Percentiles rank a stretch among this genome's conserved stretches.
Evolutionary conservation across 2,797 vertebrate species (phyloP).

Genomic region (Lepilemur septentrionalis): DNA sequence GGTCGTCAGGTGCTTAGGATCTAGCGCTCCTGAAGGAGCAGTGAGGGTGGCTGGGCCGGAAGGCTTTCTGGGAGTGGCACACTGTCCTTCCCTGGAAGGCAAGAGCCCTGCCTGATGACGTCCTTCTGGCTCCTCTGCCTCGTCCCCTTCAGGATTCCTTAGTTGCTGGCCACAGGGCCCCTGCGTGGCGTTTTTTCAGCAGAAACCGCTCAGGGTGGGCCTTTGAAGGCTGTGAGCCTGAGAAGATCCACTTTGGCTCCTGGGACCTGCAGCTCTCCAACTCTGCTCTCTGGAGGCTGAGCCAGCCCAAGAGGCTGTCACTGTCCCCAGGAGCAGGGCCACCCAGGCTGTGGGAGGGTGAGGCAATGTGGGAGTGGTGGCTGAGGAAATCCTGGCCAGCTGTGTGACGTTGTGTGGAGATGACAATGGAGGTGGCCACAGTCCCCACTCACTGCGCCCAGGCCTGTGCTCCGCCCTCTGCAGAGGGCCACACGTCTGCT

Average conservation of each 20-base stretch:
- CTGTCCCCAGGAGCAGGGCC: not conserved
- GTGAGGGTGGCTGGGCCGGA: not conserved
- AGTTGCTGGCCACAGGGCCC: not conserved
- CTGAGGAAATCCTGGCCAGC: not conserved
- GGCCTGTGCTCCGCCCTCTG: not conserved
- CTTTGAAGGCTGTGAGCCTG: not conserved
- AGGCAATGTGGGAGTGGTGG: not conserved
- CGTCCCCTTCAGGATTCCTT: not conserved
- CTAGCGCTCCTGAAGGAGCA: not conserved
- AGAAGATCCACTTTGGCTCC: not conserved
- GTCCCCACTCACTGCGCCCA: not conserved
- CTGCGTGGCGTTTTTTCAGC: not conserved
- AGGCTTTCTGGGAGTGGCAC: not conserved
- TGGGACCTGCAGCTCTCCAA: not conserved
- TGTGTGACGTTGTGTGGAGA: not conserved
- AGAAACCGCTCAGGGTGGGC: not conserved
- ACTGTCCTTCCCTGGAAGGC: not conserved
- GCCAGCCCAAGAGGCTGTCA: not conserved
- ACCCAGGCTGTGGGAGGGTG: not conserved
- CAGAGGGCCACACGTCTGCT: not conserved
- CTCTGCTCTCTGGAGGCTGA: not conserved
- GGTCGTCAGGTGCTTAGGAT: not conserved
- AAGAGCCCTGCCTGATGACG: not conserved
- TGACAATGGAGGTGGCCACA: accelerated
- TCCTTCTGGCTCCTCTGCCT: not conserved